Evolutionary conservation across 2,113 vertebrate species (phyloP), one percentile per base, ranked within the genome.

Genomic region (Hydrolagus affinis): DNA sequence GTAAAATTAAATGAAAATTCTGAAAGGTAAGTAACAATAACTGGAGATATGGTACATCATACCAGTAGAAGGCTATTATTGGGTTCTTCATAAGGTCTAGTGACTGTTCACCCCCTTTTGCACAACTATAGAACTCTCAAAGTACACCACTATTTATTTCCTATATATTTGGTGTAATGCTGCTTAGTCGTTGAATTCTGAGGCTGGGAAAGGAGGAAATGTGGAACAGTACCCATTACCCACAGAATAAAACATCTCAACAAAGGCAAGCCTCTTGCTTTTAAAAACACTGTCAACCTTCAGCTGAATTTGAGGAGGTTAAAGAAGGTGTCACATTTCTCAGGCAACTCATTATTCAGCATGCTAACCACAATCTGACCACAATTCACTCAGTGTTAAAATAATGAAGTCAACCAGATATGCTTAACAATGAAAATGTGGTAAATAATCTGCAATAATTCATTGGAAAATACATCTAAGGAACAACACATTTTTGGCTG

Each of bases 311-410:
- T 75, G 78, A 83, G 66, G 25, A 32, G 15, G 12, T 30, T 28
- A 14, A 83, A 83, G 25, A 83, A 32, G 60, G 15, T 83, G 28
- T 66, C 66, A 17, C 17, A 32, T 83, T 83, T 83, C 62, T 83
- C 78, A 21, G 78, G 66, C 60, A 83, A 83, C 30, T 83, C 78
- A 83, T 83, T 32, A 83, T 21, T 83, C 28, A 32, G 78, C 17
- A 1, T 62, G 32, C 30, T 66, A 83, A 80, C 23, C 59, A 28
- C 59, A 64, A 62, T 44, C 44, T 44, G 44, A 44, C 44, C 44
- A 44, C 8, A 30, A 83, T 64, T 66, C 30, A 62, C 28, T 30
- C 28, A 32, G 62, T 21, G 76, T 19, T 25, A 32, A 25, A 19
- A 19, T 28, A 17, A 75, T 11, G 73, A 11, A 17, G 66, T 30